Conservation (phyloP, 2,888 invertebrate species). For the Cephus spinipes region DNA sequence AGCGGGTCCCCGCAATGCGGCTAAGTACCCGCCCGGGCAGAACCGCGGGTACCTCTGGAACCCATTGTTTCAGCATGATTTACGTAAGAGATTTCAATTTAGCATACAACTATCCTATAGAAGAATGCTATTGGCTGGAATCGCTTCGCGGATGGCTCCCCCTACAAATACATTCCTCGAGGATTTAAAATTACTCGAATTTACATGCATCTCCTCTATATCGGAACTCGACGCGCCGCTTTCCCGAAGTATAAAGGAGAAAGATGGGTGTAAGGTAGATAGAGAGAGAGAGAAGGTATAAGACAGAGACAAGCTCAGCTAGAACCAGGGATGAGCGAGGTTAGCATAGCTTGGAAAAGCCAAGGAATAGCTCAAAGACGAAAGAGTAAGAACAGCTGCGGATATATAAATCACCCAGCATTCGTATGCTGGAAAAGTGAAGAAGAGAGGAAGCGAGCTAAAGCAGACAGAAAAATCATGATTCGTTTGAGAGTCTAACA, state of each 20-base stretch:
- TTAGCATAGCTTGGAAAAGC: neutral
- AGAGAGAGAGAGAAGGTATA: neutral
- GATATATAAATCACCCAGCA: constrained; percentile 42
- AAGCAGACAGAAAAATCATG: neutral
- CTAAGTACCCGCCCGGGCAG: constrained; percentile 55
- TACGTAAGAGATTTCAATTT: constrained; percentile 55
- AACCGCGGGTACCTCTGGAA: constrained; percentile 43
- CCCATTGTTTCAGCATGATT: constrained; percentile 53
- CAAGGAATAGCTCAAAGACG: constrained; percentile 24
- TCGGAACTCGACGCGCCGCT: constrained; percentile 13
- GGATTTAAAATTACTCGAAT: constrained; percentile 22
- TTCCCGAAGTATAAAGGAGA: neutral
- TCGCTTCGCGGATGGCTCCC: constrained; percentile 9
- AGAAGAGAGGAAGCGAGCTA: neutral
- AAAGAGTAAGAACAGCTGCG: constrained; percentile 34
- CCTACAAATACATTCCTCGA: constrained; percentile 19
- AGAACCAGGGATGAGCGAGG: neutral
- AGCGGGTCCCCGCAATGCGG: constrained; percentile 56
- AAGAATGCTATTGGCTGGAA: constrained; percentile 24
- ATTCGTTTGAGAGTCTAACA: neutral
- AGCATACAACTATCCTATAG: constrained; percentile 28
- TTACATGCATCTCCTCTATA: constrained; percentile 22
- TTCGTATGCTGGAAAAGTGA: neutral
- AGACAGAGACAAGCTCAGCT: constrained; percentile 6
- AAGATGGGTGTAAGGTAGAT: neutral